These are phyloP conservation scores for Centropus bengalensis DNA, from an alignment of 2,113 vertebrate genomes.

Conservation along the genomic window DNA sequence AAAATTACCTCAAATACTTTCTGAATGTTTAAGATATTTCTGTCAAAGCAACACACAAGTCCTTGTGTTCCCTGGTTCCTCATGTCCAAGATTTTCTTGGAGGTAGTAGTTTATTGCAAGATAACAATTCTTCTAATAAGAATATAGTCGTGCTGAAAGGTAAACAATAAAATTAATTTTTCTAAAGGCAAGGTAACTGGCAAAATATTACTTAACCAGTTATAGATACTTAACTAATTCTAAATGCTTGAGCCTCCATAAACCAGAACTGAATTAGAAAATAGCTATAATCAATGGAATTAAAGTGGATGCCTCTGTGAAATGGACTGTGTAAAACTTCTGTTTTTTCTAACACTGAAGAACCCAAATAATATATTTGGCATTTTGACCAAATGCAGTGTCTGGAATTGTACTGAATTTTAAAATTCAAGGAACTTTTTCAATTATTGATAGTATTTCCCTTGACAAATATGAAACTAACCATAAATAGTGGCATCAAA, in stretches of 20 bases:
- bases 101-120: neutral
- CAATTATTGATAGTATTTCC: neutral
- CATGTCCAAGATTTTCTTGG: neutral
- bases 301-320: neutral
- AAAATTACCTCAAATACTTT: neutral
- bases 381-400: neutral
- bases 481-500: neutral
- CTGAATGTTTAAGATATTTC: neutral
- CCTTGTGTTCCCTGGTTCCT: neutral
- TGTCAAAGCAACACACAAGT: neutral
- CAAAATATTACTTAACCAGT: slow-evolving; percentile 23
- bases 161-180: slow-evolving; percentile 54
- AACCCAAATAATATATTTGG: neutral
- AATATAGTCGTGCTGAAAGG: slow-evolving; percentile 51
- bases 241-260: neutral
- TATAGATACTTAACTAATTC: slow-evolving; percentile 32
- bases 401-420: neutral
- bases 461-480: neutral
- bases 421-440: neutral
- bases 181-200: slow-evolving; percentile 27
- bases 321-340: neutral
- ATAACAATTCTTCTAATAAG: neutral
- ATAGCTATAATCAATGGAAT: neutral
- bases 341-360: neutral
- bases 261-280: neutral